phyloP scores from a whole-genome alignment of 2,113 vertebrate genomes.

The Numenius arquata region DNA sequence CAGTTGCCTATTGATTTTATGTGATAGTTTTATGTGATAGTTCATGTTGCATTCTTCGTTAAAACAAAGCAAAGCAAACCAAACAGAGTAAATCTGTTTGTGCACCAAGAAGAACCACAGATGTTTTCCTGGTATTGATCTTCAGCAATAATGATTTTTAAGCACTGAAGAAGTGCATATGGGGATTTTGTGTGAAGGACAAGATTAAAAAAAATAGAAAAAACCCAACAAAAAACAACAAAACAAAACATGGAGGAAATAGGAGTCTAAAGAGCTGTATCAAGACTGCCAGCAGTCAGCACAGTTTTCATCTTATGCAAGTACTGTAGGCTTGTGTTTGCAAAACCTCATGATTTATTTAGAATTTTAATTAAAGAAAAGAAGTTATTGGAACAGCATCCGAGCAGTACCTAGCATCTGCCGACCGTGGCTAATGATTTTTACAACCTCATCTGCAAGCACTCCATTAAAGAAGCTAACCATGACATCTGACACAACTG shows the following conservation, averaged over 20 bases:
- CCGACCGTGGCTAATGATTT: constrained; percentile 29
- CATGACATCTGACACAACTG: not conserved
- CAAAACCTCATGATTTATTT: constrained; percentile 64
- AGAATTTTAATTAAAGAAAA: constrained; percentile 65
- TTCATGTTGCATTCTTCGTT: not conserved
- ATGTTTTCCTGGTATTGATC: constrained; percentile 54
- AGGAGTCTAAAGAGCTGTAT: not conserved
- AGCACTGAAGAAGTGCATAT: constrained; percentile 22
- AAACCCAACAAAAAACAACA: not conserved
- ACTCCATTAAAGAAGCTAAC: constrained; percentile 53
- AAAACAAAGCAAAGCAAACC: not conserved
- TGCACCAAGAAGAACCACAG: not conserved
- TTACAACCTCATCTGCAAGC: constrained; percentile 53
- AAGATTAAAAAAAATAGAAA: not conserved
- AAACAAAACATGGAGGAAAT: not conserved
- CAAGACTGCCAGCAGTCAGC: not conserved
- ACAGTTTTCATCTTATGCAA: constrained; percentile 21
- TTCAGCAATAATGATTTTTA: constrained; percentile 53
- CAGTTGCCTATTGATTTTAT: too few relatives aligned
- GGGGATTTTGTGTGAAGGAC: constrained; percentile 26
- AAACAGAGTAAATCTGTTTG: not conserved
- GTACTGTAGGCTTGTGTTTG: not conserved
- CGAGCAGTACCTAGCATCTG: constrained; percentile 33
- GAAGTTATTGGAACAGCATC: constrained; percentile 42
- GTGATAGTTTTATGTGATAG: too few relatives aligned